Conservation (phyloP, 2,113 vertebrate species). For the Emydocephalus ijimae region DNA sequence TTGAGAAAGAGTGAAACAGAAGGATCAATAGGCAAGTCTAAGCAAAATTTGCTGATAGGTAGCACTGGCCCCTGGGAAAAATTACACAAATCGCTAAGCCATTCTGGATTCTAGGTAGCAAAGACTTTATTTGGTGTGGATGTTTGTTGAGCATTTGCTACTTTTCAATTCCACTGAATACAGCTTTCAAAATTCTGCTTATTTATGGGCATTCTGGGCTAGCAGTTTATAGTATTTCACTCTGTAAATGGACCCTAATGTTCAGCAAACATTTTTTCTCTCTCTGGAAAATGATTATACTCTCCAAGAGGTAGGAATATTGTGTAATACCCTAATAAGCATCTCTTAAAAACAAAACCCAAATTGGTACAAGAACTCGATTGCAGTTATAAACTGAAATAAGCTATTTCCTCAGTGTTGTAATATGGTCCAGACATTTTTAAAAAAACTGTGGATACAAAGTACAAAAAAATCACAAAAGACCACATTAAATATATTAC, state of each 20-base stretch:
- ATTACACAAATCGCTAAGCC: neutral
- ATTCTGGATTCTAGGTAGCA: neutral
- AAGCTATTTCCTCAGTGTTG: neutral
- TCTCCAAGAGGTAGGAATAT: neutral
- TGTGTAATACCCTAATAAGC: neutral
- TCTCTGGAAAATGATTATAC: neutral
- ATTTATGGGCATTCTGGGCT: neutral
- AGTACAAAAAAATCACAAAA: neutral
- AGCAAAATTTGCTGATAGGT: conserved; percentile 27
- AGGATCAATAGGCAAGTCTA: conserved; percentile 49
- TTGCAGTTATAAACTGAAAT: neutral
- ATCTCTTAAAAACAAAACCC: neutral
- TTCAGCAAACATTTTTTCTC: neutral
- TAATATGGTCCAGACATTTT: neutral
- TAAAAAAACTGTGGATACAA: neutral
- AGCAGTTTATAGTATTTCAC: neutral
- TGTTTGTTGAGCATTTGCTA: neutral
- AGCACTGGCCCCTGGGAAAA: neutral
- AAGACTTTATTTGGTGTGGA: neutral
- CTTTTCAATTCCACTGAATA: neutral
- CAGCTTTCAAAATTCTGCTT: neutral
- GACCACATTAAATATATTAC: neutral
- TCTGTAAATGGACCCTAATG: neutral
- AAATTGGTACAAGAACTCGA: neutral
- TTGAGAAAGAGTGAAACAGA: conserved; percentile 19